phyloP scores from a whole-genome alignment of 2,888 invertebrate species.

The Phymatocera aterrima region DNA sequence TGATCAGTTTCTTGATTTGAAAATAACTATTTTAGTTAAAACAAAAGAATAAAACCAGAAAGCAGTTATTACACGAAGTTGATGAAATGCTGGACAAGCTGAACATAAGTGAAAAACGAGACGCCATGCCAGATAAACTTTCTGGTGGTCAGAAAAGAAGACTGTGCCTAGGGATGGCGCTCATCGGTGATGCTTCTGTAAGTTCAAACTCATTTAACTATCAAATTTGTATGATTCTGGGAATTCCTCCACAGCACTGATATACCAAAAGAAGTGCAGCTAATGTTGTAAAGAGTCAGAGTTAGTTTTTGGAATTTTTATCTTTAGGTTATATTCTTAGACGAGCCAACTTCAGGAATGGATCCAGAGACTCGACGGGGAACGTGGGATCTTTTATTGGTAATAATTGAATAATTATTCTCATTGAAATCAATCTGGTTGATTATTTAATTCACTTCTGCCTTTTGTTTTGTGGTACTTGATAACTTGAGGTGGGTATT shows the following conservation, averaged over 20 bases:
- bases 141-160: constrained; percentile 95
- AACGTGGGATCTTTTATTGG: constrained; percentile 87
- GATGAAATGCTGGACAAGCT: constrained; percentile 75
- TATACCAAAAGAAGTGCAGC: neutral
- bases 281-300: neutral
- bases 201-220: no score
- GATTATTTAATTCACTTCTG: no score
- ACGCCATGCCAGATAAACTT: constrained; percentile 78
- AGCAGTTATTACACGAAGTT: constrained; percentile 77
- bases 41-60: constrained; percentile 73
- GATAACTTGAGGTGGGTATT: no score
- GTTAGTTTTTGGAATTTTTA: neutral
- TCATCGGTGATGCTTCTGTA: constrained; percentile 83
- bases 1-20: constrained; percentile 71
- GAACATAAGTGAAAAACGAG: constrained; percentile 79
- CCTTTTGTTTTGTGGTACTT: no score
- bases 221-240: neutral
- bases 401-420: constrained; percentile 61
- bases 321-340: constrained; percentile 77
- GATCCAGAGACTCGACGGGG: constrained; percentile 89
- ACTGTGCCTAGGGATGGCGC: constrained; percentile 87
- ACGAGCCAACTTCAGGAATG: constrained; percentile 90
- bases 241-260: neutral
- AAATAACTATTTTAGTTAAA: constrained; percentile 78
- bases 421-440: no score